Evolutionary conservation across 1,140 invertebrate species (phyloP), one percentile per base, ranked within the genome.

Genomic region (Sycophila sp.): DNA sequence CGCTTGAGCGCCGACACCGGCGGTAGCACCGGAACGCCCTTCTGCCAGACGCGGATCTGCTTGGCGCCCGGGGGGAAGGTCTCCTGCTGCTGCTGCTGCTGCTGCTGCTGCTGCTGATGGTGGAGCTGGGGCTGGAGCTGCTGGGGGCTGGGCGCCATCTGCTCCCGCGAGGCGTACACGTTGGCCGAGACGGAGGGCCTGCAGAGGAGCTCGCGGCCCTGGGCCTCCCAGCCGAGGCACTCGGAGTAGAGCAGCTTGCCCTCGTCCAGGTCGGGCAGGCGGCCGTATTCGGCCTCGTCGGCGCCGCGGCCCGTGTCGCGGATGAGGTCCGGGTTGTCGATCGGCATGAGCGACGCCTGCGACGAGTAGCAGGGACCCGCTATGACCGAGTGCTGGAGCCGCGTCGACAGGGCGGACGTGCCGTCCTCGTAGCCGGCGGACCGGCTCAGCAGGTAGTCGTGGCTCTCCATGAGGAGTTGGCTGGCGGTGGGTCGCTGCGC

Each of bases 31-130:
- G 93, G 93, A 45, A 94, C 92, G 65, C 94, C 92, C 56, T 93
- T 91, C 78, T 94, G 93, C 93, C 93, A 95, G 63, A 95, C 92
- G 32, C 93, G 89, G 76, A 94, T 88, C 67, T 93, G 94, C 81
- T 94, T 94, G 47, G 93, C 92, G 76, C 81, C 85, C 2, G 87
- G 87, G n/a, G 83, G 85, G 63, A 86, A 85, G 19, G 73, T 60
- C 11, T 81, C 65, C 81, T 80, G 59, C 75, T 30, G 49, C 4
- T 38, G 45, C 15, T n/a, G 22, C 13, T 32, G 51, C 15, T 55
- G 51, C 10, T 28, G 24, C 26, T 51, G 49, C 3, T 5, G 10
- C 5, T 51, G 45, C 6, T 38, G 15, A 2, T 69, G 64, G 3
- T 38, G n/a, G n/a, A n/a, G n/a, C n/a, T n/a, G 28, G 2, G 55